A percentile compares a stretch with the other conserved stretches of the same genome.
phyloP scores from a whole-genome alignment of 2,888 invertebrate species.

The Chrysolina haemoptera region DNA sequence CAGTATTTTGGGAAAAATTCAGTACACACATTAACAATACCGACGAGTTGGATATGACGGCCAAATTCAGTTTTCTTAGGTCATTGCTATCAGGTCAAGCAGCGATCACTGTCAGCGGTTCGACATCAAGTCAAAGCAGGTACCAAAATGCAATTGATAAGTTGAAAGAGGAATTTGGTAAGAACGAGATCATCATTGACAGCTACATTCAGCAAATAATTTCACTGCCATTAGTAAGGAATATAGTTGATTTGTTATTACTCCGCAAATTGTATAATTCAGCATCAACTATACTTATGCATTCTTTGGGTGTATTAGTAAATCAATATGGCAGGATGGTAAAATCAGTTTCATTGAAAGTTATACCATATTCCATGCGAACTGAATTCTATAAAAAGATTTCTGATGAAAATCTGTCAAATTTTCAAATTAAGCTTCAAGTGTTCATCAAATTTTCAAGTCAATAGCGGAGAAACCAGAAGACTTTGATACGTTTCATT shows the following conservation, averaged over 20 bases:
- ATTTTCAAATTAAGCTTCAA: no score
- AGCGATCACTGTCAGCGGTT: not conserved
- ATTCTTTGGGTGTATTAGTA: no score
- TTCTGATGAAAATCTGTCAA: no score
- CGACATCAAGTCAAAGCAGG: not conserved
- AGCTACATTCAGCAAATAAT: constrained; percentile 20
- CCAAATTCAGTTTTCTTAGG: constrained; percentile 4
- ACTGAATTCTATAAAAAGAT: no score
- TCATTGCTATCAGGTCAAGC: constrained; percentile 16
- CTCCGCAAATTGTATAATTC: not conserved
- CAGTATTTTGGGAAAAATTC: constrained; percentile 22
- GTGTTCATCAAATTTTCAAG: no score
- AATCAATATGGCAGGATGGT: no score
- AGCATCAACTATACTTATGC: not conserved
- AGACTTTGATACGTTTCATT: no score
- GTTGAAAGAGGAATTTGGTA: not conserved
- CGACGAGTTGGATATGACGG: not conserved
- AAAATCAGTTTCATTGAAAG: no score
- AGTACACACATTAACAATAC: not conserved
- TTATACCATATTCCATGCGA: no score
- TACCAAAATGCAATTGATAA: constrained; percentile 2
- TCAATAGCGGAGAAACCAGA: no score
- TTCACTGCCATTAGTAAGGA: not conserved
- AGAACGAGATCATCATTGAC: constrained; percentile 9
- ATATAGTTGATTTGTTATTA: constrained; percentile 2